Evolutionary conservation across 2,113 vertebrate genomes (phyloP).

Genomic region (Amphiprion percula): DNA sequence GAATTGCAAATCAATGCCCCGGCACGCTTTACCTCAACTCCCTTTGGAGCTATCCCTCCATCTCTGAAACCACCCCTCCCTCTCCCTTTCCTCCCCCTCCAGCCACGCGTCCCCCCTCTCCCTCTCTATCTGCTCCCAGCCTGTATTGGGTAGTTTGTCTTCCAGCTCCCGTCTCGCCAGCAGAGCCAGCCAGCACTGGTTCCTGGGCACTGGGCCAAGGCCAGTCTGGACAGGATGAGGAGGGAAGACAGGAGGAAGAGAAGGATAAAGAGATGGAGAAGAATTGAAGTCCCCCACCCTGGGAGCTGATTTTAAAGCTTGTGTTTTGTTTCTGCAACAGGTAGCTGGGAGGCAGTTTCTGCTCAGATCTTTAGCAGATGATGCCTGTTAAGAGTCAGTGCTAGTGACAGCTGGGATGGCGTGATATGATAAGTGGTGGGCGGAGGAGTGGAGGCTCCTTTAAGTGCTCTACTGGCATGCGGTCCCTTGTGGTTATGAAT

Average conservation of each 20-base stretch:
- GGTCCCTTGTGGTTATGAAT: slow-evolving; percentile 57
- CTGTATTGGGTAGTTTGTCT: slow-evolving; percentile 73
- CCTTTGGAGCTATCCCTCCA: slow-evolving; percentile 55
- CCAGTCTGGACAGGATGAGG: slow-evolving; percentile 42
- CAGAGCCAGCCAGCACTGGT: slow-evolving; percentile 56
- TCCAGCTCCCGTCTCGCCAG: slow-evolving; percentile 53
- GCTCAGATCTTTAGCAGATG: slow-evolving; percentile 18
- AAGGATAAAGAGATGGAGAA: neutral
- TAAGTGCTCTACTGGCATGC: slow-evolving; percentile 64
- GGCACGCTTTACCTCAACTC: slow-evolving; percentile 65
- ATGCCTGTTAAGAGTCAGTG: slow-evolving; percentile 24
- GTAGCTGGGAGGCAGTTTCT: neutral
- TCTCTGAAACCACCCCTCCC: slow-evolving; percentile 42
- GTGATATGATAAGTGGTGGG: slow-evolving; percentile 22
- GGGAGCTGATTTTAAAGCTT: slow-evolving; percentile 18
- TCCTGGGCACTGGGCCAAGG: slow-evolving; percentile 67
- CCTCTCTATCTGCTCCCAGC: slow-evolving; percentile 66
- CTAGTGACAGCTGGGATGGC: neutral
- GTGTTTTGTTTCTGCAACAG: slow-evolving; percentile 45
- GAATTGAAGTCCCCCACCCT: neutral
- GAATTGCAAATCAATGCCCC: slow-evolving; percentile 84
- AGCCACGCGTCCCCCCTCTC: slow-evolving; percentile 32
- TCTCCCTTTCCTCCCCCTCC: slow-evolving; percentile 14
- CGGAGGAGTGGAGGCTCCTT: slow-evolving; percentile 8
- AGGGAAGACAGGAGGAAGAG: slow-evolving; percentile 2